These are phyloP conservation scores for Lamprologus tigripictilis DNA, from an alignment of 2,113 vertebrate species.

Conservation along the genomic window DNA sequence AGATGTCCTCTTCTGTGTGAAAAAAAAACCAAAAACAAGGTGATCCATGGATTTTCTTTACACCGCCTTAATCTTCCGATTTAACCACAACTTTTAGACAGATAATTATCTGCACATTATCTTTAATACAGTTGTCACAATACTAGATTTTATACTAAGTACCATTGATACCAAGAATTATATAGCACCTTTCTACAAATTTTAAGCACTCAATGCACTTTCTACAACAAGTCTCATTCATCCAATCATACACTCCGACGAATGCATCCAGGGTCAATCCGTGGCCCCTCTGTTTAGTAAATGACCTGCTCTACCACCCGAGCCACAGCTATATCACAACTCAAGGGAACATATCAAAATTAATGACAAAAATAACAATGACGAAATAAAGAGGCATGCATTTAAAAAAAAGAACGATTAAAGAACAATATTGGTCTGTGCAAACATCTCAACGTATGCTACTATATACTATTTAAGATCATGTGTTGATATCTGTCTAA, in stretches of 20 bases:
- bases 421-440: not conserved
- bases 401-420: not conserved
- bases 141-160: not conserved
- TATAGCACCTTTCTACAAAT: not conserved
- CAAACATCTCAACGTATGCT: not conserved
- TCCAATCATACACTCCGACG: not conserved
- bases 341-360: not conserved
- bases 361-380: not conserved
- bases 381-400: not conserved
- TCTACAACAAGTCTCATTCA: not conserved
- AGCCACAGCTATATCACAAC: not conserved
- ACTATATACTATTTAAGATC: not conserved
- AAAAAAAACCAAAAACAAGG: not conserved
- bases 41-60: not conserved
- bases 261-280: not conserved
- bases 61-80: not conserved
- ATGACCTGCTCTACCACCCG: not conserved
- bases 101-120: not conserved
- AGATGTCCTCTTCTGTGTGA: not conserved
- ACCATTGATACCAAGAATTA: not conserved
- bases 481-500: not conserved
- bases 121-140: not conserved
- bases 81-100: not conserved
- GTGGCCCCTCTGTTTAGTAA: not conserved
- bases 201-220: not conserved